Conservation (phyloP, 2,113 vertebrate genomes). For the Leptocoma aspasia region DNA sequence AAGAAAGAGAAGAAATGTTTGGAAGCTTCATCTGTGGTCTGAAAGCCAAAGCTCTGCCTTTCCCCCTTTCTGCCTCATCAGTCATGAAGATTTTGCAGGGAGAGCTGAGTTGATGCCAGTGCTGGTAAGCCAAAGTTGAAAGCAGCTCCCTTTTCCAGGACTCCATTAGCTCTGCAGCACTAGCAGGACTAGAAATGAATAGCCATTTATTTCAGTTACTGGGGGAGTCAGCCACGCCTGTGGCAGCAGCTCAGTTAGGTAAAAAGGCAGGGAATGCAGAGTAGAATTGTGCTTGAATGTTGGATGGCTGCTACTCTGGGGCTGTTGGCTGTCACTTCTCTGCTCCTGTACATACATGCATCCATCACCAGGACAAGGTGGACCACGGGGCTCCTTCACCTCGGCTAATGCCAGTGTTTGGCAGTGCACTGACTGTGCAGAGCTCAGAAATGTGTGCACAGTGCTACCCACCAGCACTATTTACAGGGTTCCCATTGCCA, state of each 20-base stretch:
- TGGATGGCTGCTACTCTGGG: neutral
- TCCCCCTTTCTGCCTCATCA: neutral
- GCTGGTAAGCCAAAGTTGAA: neutral
- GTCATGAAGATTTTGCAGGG: neutral
- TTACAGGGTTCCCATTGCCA: neutral
- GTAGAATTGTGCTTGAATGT: neutral
- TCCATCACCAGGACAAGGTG: neutral
- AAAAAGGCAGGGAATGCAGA: neutral
- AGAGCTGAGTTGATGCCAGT: neutral
- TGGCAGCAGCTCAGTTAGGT: neutral
- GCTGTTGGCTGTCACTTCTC: neutral
- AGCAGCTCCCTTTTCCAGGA: neutral
- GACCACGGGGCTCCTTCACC: neutral
- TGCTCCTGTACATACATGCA: fast-evolving
- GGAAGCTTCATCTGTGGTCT: neutral
- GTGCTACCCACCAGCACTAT: neutral
- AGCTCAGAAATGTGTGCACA: neutral
- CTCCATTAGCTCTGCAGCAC: neutral
- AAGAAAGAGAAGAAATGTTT: neutral
- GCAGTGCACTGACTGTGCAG: neutral
- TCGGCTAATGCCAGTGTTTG: fast-evolving
- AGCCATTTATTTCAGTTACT: constrained; percentile 2
- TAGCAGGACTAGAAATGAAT: neutral
- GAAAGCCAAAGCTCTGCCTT: neutral
- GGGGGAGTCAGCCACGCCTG: neutral